A percentile compares a stretch with the other conserved stretches of the same genome.
These are phyloP conservation scores for Saturnia japonica DNA, from an alignment of 2,888 invertebrate species.

Conservation along the genomic window DNA sequence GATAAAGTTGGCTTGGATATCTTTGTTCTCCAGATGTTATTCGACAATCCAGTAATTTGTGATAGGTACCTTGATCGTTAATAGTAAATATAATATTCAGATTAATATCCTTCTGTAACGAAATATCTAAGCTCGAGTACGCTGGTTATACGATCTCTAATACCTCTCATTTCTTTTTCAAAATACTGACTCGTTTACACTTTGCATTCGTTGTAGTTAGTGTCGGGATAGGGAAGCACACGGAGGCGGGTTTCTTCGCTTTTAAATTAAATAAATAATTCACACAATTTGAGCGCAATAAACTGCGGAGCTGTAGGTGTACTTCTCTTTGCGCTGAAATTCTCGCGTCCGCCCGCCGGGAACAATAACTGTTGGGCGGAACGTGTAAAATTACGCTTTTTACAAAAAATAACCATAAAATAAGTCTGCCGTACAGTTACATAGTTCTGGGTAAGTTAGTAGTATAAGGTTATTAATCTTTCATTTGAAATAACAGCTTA, in stretches of 20 bases:
- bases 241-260: conserved; percentile 75
- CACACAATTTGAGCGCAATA: conserved; percentile 80
- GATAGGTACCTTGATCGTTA: no score
- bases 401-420: neutral
- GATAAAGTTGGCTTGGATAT: no score
- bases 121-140: neutral
- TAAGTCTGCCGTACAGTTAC: no score
- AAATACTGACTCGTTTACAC: conserved; percentile 35
- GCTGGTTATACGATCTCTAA: neutral
- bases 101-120: neutral
- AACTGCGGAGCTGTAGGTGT: conserved; percentile 71
- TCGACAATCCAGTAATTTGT: no score
- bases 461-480: no score
- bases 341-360: conserved; percentile 67
- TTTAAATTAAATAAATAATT: conserved; percentile 82
- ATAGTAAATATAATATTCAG: neutral
- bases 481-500: no score
- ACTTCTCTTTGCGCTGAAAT: conserved; percentile 65
- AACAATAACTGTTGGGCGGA: conserved; percentile 66
- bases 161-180: neutral
- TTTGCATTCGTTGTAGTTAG: conserved; percentile 50
- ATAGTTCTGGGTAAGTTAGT: no score
- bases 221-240: conserved; percentile 61
- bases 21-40: no score
- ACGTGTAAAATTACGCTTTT: conserved; percentile 51